A percentile compares a stretch with the other conserved stretches of the same genome.
Conservation (phyloP, 2,113 vertebrate genomes). For the Electrona antarctica region DNA sequence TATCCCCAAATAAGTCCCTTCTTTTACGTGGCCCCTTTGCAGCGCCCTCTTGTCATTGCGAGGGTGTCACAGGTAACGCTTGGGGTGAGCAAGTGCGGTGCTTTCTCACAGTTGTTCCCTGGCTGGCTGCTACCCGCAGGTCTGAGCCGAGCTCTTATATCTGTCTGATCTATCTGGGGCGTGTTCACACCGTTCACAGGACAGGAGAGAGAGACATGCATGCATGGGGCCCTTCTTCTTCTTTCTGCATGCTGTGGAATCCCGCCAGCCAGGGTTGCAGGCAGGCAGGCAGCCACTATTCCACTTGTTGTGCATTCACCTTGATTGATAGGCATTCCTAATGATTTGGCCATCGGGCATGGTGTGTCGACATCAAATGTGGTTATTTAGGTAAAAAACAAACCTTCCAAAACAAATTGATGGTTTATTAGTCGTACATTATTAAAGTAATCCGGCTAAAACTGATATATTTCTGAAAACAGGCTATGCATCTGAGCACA, state of each 20-base stretch:
- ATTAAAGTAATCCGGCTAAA: too few relatives aligned
- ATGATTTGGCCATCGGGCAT: too few relatives aligned
- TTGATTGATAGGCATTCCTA: constrained; percentile 4
- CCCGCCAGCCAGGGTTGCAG: constrained; percentile 39
- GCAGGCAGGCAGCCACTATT: constrained; percentile 49
- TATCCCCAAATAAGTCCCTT: constrained; percentile 61
- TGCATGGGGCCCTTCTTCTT: constrained; percentile 53
- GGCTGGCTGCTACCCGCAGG: constrained; percentile 66
- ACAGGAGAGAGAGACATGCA: constrained; percentile 54
- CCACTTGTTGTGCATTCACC: constrained; percentile 48
- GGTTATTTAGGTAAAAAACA: too few relatives aligned
- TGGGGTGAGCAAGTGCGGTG: constrained; percentile 55
- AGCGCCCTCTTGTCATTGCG: constrained; percentile 73
- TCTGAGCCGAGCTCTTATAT: constrained; percentile 70
- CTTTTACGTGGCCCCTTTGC: constrained; percentile 53
- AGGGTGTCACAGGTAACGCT: constrained; percentile 79
- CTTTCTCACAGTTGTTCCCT: constrained; percentile 66
- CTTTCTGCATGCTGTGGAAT: constrained; percentile 58
- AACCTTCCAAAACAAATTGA: too few relatives aligned
- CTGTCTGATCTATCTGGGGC: constrained; percentile 82
- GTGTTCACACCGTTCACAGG: constrained; percentile 60
- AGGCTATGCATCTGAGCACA: too few relatives aligned
- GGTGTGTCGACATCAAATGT: too few relatives aligned
- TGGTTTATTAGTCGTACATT: too few relatives aligned
- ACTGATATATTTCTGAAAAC: too few relatives aligned